Evolutionary conservation across 2,888 invertebrate genomes (phyloP).

Genomic region (Gonocerus acuteangulatus): DNA sequence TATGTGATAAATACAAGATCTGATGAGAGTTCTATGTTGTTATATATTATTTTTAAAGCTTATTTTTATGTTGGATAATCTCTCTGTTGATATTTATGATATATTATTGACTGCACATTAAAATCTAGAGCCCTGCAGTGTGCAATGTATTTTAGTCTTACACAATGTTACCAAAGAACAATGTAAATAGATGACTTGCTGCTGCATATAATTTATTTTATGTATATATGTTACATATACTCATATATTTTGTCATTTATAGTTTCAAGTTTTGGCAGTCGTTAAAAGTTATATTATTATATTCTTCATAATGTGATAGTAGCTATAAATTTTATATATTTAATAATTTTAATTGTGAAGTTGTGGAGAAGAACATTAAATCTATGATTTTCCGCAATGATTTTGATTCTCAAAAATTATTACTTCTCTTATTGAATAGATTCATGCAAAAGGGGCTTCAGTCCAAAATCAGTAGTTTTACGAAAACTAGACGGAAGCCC

Average conservation of each 20-base stretch:
- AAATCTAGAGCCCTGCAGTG: conserved; percentile 5
- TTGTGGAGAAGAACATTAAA: conserved; percentile 10
- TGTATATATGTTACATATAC: conserved; percentile 22
- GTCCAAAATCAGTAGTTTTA: too few species aligned
- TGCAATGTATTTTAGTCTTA: conserved; percentile 16
- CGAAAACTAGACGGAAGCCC: too few species aligned
- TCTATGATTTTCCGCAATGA: too few species aligned
- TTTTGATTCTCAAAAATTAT: too few species aligned
- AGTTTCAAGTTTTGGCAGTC: conserved; percentile 7
- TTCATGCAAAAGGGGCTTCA: too few species aligned
- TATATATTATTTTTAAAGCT: conserved; percentile 6
- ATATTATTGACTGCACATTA: conserved; percentile 10
- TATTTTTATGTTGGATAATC: neutral
- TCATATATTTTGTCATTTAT: conserved; percentile 19
- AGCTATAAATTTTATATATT: conserved; percentile 22
- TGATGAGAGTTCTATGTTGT: conserved; percentile 3
- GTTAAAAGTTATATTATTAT: conserved; percentile 11
- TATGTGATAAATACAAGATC: conserved; percentile 12
- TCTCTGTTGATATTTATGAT: neutral
- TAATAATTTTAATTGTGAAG: neutral
- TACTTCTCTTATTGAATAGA: too few species aligned
- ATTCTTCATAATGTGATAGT: conserved; percentile 25
- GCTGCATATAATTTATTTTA: conserved; percentile 20
- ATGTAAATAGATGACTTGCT: conserved; percentile 17
- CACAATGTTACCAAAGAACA: conserved; percentile 9